Conservation (phyloP, 2,888 invertebrate genomes). For the Blastobasis adustella region DNA sequence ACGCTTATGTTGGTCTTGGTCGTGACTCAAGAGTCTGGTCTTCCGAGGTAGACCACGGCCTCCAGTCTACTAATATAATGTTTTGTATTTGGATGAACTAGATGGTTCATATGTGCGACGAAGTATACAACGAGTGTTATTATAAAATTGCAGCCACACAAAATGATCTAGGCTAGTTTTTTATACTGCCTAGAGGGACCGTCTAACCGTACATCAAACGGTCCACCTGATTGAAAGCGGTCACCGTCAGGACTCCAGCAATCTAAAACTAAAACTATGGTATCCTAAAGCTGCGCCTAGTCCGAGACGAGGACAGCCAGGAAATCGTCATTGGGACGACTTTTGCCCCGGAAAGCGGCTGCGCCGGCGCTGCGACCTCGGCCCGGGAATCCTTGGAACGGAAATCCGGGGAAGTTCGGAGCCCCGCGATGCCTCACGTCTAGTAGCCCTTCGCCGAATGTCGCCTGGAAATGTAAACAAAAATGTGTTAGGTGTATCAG, state of each 20-base stretch:
- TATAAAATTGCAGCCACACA: too few species aligned
- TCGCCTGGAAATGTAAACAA: conserved; percentile 29
- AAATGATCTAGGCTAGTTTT: too few species aligned
- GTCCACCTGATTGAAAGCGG: neutral
- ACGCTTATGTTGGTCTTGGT: too few species aligned
- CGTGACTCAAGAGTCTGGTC: too few species aligned
- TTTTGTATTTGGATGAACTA: too few species aligned
- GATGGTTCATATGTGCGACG: too few species aligned
- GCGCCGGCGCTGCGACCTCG: conserved; percentile 46
- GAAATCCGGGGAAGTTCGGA: conserved; percentile 54
- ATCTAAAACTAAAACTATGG: neutral
- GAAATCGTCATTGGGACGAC: conserved; percentile 38
- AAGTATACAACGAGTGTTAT: too few species aligned
- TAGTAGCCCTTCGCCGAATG: conserved; percentile 50
- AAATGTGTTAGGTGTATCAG: too few species aligned
- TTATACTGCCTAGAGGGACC: too few species aligned
- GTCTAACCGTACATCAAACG: neutral
- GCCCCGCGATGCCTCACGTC: conserved; percentile 55
- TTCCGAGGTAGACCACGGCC: too few species aligned
- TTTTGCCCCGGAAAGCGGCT: conserved; percentile 33
- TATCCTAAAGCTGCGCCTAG: conserved; percentile 19
- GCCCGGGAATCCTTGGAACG: conserved; percentile 38
- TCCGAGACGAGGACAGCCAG: conserved; percentile 53
- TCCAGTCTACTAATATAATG: too few species aligned
- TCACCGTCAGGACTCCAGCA: neutral